A percentile compares a stretch with the other conserved stretches of the same genome.
These are phyloP conservation scores for Plutella xylostella DNA, from an alignment of 2,888 invertebrate species.

Conservation along the genomic window DNA sequence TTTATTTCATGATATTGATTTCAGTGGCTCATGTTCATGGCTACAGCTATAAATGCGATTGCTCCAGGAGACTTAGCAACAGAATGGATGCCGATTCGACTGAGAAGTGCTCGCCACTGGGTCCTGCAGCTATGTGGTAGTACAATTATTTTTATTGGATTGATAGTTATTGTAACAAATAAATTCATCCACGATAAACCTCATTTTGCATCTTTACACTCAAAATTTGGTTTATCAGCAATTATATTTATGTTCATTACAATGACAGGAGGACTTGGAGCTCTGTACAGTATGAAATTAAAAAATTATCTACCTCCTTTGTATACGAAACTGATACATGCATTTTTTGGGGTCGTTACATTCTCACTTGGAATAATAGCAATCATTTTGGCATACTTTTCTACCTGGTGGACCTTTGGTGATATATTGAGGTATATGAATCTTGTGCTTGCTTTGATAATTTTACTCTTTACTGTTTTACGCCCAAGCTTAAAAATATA, in stretches of 20 bases:
- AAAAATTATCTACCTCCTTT: conserved; percentile 56
- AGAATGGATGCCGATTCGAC: conserved; percentile 63
- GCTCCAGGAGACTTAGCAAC: conserved; percentile 61
- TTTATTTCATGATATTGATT: conserved; percentile 20
- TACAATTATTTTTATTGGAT: conserved; percentile 38
- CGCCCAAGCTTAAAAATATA: conserved; percentile 57
- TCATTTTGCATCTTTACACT: conserved; percentile 51
- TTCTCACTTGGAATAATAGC: conserved; percentile 50
- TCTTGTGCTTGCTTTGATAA: conserved; percentile 38
- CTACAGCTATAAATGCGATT: conserved; percentile 56
- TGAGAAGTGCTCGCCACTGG: conserved; percentile 62
- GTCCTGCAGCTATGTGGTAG: conserved; percentile 46
- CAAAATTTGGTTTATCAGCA: conserved; percentile 54
- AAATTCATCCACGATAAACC: conserved; percentile 41
- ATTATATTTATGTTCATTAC: conserved; percentile 48
- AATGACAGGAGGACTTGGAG: conserved; percentile 53
- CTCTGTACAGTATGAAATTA: conserved; percentile 53
- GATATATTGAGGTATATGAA: conserved; percentile 42
- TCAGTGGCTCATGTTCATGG: conserved; percentile 62
- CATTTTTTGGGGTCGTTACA: conserved; percentile 47
- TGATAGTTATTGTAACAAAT: conserved; percentile 50
- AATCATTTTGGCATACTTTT: conserved; percentile 47
- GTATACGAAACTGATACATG: conserved; percentile 57
- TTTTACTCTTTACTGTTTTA: conserved; percentile 49
- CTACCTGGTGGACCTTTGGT: conserved; percentile 52